Conservation (phyloP, 2,888 invertebrate genomes). For the Brenthis hecate region DNA sequence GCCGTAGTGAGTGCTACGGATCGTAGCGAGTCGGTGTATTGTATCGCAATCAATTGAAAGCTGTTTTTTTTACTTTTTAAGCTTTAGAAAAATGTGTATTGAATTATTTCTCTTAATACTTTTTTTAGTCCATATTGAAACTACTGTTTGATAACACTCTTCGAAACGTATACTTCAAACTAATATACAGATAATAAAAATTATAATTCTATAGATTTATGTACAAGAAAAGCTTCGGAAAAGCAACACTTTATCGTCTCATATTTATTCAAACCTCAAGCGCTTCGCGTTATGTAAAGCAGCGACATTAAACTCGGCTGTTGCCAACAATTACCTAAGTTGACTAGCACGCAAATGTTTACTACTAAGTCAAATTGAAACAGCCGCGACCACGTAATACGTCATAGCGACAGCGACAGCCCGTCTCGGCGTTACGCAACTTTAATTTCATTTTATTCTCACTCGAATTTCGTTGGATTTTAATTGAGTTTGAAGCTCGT, state of each 20-base stretch:
- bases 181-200: too few species aligned
- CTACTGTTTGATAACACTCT: too few species aligned
- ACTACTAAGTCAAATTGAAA: constrained; percentile 47
- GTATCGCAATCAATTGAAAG: constrained; percentile 32
- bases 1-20: constrained; percentile 24
- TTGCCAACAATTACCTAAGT: constrained; percentile 42
- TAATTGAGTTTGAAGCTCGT: constrained; percentile 68
- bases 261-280: constrained; percentile 25
- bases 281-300: constrained; percentile 26
- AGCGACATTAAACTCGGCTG: constrained; percentile 31
- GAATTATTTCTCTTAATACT: not conserved
- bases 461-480: constrained; percentile 69
- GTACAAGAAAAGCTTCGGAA: not conserved
- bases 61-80: constrained; percentile 17
- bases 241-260: constrained; percentile 5
- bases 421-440: constrained; percentile 60
- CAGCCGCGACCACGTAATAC: constrained; percentile 44
- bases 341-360: constrained; percentile 42
- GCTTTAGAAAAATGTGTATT: constrained; percentile 5
- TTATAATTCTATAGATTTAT: too few species aligned
- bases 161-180: too few species aligned
- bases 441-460: constrained; percentile 69
- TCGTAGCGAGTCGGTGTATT: constrained; percentile 26
- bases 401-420: constrained; percentile 49
- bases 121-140: not conserved